phyloP scores from a whole-genome alignment of 2,797 vertebrate species.

The Anas capensis region DNA sequence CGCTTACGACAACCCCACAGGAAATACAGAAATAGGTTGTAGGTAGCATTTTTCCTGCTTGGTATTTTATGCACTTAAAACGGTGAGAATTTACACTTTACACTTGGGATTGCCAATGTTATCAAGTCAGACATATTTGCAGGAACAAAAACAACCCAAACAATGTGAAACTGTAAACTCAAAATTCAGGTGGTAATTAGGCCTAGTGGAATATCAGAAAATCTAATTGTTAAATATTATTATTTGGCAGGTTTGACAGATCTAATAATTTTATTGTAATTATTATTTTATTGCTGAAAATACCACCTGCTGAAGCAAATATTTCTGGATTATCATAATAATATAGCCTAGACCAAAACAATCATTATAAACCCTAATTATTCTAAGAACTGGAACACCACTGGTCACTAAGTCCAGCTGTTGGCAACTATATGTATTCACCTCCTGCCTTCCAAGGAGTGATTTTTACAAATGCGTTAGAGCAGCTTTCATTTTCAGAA shows the following conservation, averaged over 20 bases:
- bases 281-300: not conserved
- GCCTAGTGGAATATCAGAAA: not conserved
- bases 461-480: not conserved
- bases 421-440: not conserved
- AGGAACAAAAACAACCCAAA: not conserved
- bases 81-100: not conserved
- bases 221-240: not conserved
- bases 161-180: not conserved
- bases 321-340: not conserved
- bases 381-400: not conserved
- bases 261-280: not conserved
- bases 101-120: not conserved
- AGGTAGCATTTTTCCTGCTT: not conserved
- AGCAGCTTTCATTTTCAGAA: not conserved
- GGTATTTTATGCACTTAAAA: not conserved
- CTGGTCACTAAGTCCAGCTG: not conserved
- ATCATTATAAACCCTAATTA: conserved; percentile 4
- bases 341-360: conserved; percentile 16
- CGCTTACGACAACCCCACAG: not conserved
- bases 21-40: not conserved
- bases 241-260: not conserved
- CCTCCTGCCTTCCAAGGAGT: not conserved
- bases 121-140: not conserved
- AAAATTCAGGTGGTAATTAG: not conserved
- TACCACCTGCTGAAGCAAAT: not conserved